phyloP scores from a whole-genome alignment of 92 coral and sea anemone species.

The Porites evermanni region DNA sequence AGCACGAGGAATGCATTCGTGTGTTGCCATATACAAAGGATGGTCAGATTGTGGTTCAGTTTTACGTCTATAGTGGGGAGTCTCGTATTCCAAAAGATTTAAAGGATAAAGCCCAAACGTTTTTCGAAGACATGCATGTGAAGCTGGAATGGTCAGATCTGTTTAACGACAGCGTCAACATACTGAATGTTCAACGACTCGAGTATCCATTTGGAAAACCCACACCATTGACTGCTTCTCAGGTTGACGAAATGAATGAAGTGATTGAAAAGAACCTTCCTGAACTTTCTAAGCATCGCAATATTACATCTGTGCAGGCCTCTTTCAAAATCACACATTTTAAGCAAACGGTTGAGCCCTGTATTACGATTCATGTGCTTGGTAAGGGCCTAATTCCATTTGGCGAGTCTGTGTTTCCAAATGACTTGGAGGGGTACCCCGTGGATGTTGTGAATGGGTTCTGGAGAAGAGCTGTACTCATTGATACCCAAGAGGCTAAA shows the following conservation, averaged over 20 bases:
- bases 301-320: slow-evolving; percentile 21
- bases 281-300: background rate
- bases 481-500: too few relatives aligned
- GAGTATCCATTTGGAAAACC: background rate
- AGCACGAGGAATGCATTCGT: too few relatives aligned
- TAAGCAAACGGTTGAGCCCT: slow-evolving; percentile 10
- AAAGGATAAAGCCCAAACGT: slow-evolving; percentile 2
- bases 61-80: slow-evolving; percentile 28
- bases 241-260: slow-evolving; percentile 15
- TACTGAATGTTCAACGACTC: background rate
- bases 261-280: slow-evolving; percentile 10
- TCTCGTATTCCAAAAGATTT: slow-evolving; percentile 20
- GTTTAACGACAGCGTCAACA: background rate
- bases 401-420: slow-evolving; percentile 27
- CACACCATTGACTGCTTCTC: background rate
- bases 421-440: background rate
- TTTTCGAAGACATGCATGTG: slow-evolving; percentile 4
- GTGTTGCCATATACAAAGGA: too few relatives aligned
- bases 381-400: slow-evolving; percentile 58
- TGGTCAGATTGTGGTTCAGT: background rate
- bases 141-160: slow-evolving; percentile 1
- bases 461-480: background rate
- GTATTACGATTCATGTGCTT: slow-evolving; percentile 48
- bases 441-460: slow-evolving; percentile 51
- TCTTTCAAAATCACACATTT: slow-evolving; percentile 29